Percentiles rank a stretch among this genome's conserved stretches.
phyloP scores from a whole-genome alignment of 2,113 vertebrate species.

The Nansenia antarctica region DNA sequence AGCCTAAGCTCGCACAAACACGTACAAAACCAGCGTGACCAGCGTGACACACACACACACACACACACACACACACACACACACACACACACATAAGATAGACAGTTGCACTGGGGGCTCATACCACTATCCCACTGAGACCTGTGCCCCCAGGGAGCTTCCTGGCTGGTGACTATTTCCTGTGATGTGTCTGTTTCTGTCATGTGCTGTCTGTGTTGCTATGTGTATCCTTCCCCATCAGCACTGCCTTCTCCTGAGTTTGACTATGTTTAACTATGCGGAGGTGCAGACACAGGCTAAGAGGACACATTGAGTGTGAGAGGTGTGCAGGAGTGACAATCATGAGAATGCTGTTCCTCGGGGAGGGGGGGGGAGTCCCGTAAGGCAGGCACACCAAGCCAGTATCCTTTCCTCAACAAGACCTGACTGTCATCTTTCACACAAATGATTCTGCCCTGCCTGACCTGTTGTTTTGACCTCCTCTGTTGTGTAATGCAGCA shows the following conservation, averaged over 20 bases:
- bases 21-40: neutral
- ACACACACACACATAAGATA: neutral
- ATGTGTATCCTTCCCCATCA: neutral
- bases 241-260: no score
- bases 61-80: neutral
- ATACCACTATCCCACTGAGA: neutral
- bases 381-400: conserved; percentile 61
- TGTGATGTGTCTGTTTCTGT: neutral
- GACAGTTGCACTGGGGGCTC: no score
- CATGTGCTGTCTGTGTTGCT: neutral
- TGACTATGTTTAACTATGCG: no score
- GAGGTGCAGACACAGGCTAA: neutral
- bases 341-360: conserved; percentile 10
- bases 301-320: neutral
- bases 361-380: conserved; percentile 40
- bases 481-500: neutral
- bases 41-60: neutral
- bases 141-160: neutral
- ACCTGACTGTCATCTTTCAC: conserved; percentile 47
- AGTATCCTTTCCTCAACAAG: conserved; percentile 48
- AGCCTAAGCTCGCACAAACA: neutral
- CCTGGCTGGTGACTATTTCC: neutral
- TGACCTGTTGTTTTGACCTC: conserved; percentile 3
- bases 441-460: conserved; percentile 38
- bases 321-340: neutral